Evolutionary conservation across 1,140 invertebrate species (phyloP), one percentile per base, ranked within the genome.

Genomic region (Andricus grossulariae): DNA sequence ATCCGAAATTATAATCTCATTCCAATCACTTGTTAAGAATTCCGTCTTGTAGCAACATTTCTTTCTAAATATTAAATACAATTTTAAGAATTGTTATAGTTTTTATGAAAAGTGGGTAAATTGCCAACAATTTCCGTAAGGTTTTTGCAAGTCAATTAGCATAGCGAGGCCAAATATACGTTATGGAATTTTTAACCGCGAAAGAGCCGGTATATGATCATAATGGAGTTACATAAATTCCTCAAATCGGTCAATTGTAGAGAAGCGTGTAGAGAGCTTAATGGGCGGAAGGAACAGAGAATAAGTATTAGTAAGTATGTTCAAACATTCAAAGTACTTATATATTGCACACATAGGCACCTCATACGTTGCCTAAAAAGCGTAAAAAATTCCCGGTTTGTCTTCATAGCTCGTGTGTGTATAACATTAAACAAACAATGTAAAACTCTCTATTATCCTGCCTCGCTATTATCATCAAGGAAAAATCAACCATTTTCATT

Each of bases 161-260:
- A 75, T 79, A 79, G 75, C 77, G 77, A 79, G 77, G 73, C 73
- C 77, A 71, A 79, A 75, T 55, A 71, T 79, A 75, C 57, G 71
- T 75, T 72, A 66, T 60, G 72, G 73, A 45, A 79, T 74, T 79
- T 74, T 72, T 76, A 76, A 71, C 54, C 32, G 18, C 51, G 32
- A 60, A 60, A 74, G 39, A 74, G 32, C 11, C 32, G 39, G 32
- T 74, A 39, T 54, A 32, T 39, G 72, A 73, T 73, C 73, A 60
- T 78, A 78, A 80, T 79, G 66, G 77, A 55, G 73, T 72, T 80
- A 52, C 70, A 72, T 76, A 83, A 85, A 85, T 80, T 76, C 50
- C 72, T 76, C 45, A 82, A 82, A 83, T 81, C 75, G 71, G 55
- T 66, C 72, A 74, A 83, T 82, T 70, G 75, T 71, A 75, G 19